These are phyloP conservation scores for Gobionotothen gibberifrons DNA, from an alignment of 2,797 vertebrate genomes.

Conservation along the genomic window DNA sequence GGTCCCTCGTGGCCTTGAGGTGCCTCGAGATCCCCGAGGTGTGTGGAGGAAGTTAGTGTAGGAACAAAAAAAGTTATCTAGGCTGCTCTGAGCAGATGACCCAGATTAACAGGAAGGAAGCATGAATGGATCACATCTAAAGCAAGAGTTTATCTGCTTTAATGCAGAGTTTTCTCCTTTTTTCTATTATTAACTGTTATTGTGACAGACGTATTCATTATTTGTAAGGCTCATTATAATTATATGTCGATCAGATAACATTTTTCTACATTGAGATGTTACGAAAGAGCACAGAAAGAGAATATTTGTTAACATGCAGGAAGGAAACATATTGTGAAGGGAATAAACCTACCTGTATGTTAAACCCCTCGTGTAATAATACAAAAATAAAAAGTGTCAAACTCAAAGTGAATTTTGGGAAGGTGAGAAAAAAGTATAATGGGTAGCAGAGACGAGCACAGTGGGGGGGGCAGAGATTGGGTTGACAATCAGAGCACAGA, in stretches of 20 bases:
- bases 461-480: slow-evolving; percentile 43
- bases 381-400: slow-evolving; percentile 42
- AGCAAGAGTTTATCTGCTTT: slow-evolving; percentile 32
- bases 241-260: slow-evolving; percentile 19
- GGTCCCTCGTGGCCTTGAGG: slow-evolving; percentile 31
- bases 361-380: slow-evolving; percentile 33
- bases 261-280: slow-evolving; percentile 3
- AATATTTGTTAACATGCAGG: slow-evolving; percentile 20
- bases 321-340: background rate
- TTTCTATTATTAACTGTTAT: slow-evolving; percentile 37
- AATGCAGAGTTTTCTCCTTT: background rate
- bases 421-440: slow-evolving; percentile 30
- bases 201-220: slow-evolving; percentile 34
- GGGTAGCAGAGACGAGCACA: slow-evolving; percentile 41
- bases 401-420: slow-evolving; percentile 40
- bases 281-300: slow-evolving; percentile 9
- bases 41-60: slow-evolving; percentile 31
- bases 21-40: slow-evolving; percentile 46
- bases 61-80: slow-evolving; percentile 41
- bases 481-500: slow-evolving; percentile 79
- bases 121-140: slow-evolving; percentile 34
- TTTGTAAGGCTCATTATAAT: slow-evolving; percentile 30
- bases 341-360: slow-evolving; percentile 8
- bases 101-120: slow-evolving; percentile 52
- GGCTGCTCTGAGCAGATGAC: slow-evolving; percentile 44